Percentiles rank a stretch among this genome's conserved stretches.
phyloP scores from a whole-genome alignment of 2,888 invertebrate species.

The Lordiphosa fenestrarum region DNA sequence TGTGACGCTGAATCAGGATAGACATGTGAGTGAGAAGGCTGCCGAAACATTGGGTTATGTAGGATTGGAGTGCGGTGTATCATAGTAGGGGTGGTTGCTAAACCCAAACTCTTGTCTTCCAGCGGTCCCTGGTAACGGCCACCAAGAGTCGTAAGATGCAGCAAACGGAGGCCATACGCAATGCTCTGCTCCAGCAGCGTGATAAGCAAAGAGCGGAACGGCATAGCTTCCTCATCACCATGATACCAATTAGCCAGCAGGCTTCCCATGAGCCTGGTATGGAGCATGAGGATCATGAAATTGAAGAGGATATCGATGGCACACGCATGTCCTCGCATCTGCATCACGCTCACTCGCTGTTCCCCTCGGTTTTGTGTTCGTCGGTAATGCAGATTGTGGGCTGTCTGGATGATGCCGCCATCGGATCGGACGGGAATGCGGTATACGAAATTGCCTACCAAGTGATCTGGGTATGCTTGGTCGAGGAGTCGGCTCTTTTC shows the following conservation, averaged over 20 bases:
- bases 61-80: conserved; percentile 13
- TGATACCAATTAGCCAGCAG: conserved; percentile 95
- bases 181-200: conserved; percentile 96
- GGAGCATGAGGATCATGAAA: conserved; percentile 91
- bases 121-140: conserved; percentile 97
- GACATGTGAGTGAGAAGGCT: conserved; percentile 86
- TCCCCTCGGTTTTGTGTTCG: conserved; percentile 97
- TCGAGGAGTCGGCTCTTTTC: conserved; percentile 98
- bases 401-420: conserved; percentile 96
- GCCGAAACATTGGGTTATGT: conserved; percentile 22
- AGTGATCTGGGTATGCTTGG: conserved; percentile 98
- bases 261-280: conserved; percentile 98
- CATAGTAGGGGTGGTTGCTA: no score
- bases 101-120: conserved; percentile 36
- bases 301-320: conserved; percentile 86
- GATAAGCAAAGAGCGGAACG: conserved; percentile 97
- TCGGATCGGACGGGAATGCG: conserved; percentile 95
- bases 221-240: conserved; percentile 96
- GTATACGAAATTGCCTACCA: conserved; percentile 97
- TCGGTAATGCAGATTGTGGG: conserved; percentile 97
- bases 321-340: conserved; percentile 90
- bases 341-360: conserved; percentile 95
- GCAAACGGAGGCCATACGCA: conserved; percentile 98
- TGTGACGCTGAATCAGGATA: conserved; percentile 98
- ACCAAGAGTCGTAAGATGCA: conserved; percentile 99